Evolutionary conservation across 1,140 invertebrate genomes (phyloP), one percentile per base, ranked within the genome.

Genomic region (Colletes latitarsis): DNA sequence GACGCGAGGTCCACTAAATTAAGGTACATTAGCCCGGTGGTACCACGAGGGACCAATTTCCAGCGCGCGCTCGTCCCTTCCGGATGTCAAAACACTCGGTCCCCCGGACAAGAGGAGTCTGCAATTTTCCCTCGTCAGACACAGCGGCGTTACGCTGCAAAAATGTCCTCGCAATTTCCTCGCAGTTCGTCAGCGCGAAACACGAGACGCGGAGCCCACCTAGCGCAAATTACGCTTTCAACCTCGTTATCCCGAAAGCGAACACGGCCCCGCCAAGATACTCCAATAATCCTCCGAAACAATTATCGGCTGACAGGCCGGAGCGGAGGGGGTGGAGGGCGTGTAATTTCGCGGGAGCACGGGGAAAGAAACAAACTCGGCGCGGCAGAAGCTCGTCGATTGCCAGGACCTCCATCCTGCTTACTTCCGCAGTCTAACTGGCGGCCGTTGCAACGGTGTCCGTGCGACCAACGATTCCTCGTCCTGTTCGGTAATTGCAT

Each of bases 401-500:
- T 80, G 67, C 53, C 46, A 72, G 43, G 17, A 70, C 60, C 60
- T 60, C 30, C 69, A 21, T 68, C 55, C 70, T 52, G 71, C 21
- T 58, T 49, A 66, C 71, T 74, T 74, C 72, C 78, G 72, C 64
- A 52, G 55, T 19, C 41, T 62, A 72, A 72, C 57, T 72, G 57
- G 57, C 64, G 74, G 70, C 62, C 82, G 70, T 83, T 70, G 69
- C 64, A 66, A 71, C 69, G 68, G 68, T 70, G 67, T 68, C 69
- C 80, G 46, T 52, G 53, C 75, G 62, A 60, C 19, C 60, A 72
- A 75, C 85, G 82, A 78, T 76, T 71, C 81, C 58, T 68, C 78
- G 55, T 83, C 53, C 30, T 75, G 77, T 64, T 77, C 82, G 73
- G 85, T 88, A 87, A 87, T 88, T 88, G 85, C 85, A 88, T 87